Base-by-base conservation (phyloP, 2,888 invertebrate genomes). In the Nebria brevicollis region DNA sequence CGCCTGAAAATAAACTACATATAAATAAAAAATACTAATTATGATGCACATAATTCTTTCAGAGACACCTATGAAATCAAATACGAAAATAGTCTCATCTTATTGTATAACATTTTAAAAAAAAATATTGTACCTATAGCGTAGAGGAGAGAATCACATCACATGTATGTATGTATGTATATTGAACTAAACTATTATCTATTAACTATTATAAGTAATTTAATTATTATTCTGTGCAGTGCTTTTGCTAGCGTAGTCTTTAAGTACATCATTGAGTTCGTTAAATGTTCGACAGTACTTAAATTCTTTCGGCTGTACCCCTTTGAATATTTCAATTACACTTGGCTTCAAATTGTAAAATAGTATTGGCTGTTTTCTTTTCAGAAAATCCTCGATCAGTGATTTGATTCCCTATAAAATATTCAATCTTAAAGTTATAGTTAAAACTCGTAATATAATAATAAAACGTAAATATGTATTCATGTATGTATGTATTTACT, bases 301-400 rank as follows among this genome's bases (percentile, higher is more conserved):
- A 84, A 93, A 91, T 82, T 90, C 90, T 77, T 90, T 89, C 0
- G 92, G 92, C 84, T 91, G 90, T 1, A 92, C 91, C 0, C 92
- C 93, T 86, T 90, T 90, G 84, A 93, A 91, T 65, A 91, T 91
- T 73, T 90, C 88, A 3, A 92, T 88, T 13, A 93, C 90, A 84
- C 91, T 92, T 1, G 92, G 91, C 84, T 93, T 93, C 77, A 92
- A 86, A 83, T 92, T 92, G 85, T 90, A 91, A 84, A 92, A 92
- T 34, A 92, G 86, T 20, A 92, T 87, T 3, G 91, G 91, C 83
- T 92, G 92, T 26, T 91, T 91, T 82, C 92, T 87, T 77, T 89
- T 89, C n/a, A 90, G 87, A 84, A 92, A 92, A 85, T 92, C 92
- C 84, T 92, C 91, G 75, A 92, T 91, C 64, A 92, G 87, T 77